Base-by-base conservation (phyloP, 1,140 invertebrate species). In the Asbolus verrucosus region DNA sequence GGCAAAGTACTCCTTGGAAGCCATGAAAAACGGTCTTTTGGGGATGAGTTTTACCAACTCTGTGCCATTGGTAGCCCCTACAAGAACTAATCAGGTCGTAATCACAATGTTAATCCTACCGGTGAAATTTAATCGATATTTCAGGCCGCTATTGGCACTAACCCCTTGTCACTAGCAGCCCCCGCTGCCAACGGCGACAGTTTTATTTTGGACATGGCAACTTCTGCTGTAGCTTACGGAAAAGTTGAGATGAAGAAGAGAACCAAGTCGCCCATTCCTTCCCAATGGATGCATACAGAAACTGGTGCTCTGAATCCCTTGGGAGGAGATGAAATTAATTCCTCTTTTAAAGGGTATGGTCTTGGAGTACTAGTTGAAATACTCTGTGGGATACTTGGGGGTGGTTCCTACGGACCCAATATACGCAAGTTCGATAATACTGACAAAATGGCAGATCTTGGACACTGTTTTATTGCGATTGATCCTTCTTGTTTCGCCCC, bases 341-440 rank as follows among this genome's bases (percentile, higher is more conserved):
- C 90, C 9, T 94, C 95, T 0, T 97, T 97, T 81, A 98, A 98
- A 81, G 96, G 96, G 0, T 97, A 90, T 73, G 96, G 96, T 0
- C 77, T 98, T 1, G 89, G 87, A 0, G 86, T 94, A 66, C 89
- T 98, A 87, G 94, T 97, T 0, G 96, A 98, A 79, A 81, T 92
- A 16, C 90, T 93, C 15, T 91, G 88, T 73, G 93, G 92, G 6
- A 86, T 95, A 2, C 83, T 91, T 27, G 82, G 86, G 70, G 90
- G 88, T 0, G 81, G 87, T 5, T 81, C 84, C 0, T 91, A 87
- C 67, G 90, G 91, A 1, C 88, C 88, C 0, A 87, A 93, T 70
- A 85, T 93, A 61, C 84, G 94, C 3, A 86, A 84, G 16, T 97
- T 95, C 95, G 89, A 89, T 24, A 84, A 85, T 16, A 78, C 75